These are phyloP conservation scores for Falco rusticolus DNA, from an alignment of 2,797 vertebrate genomes.

Conservation along the genomic window DNA sequence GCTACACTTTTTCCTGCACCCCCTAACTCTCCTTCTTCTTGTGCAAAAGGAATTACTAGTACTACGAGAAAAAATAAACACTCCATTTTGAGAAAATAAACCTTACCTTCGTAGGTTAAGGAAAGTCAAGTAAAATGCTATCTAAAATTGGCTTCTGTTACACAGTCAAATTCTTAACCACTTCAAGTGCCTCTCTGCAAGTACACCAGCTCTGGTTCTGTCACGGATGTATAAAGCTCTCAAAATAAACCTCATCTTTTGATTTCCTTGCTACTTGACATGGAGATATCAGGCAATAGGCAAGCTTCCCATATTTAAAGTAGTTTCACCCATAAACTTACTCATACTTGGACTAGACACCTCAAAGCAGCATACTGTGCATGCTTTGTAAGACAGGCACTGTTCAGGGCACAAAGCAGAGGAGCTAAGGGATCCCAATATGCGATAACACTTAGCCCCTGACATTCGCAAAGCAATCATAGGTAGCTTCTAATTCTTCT, in stretches of 20 bases:
- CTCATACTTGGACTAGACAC: constrained; percentile 7
- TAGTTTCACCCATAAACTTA: constrained; percentile 44
- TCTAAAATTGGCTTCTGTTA: neutral
- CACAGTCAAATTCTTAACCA: neutral
- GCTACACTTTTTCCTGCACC: neutral
- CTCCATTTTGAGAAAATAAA: neutral
- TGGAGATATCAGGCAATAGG: constrained; percentile 37
- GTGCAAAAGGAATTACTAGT: neutral
- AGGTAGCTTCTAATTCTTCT: neutral
- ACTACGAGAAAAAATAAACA: neutral
- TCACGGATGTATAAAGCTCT: neutral
- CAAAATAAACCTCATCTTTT: constrained; percentile 37
- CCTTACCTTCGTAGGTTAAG: neutral
- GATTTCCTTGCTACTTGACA: constrained; percentile 21
- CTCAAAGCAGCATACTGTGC: neutral
- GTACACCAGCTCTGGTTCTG: neutral
- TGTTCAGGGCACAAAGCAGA: neutral
- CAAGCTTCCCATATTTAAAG: constrained; percentile 46
- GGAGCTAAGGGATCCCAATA: neutral
- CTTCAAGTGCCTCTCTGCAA: neutral
- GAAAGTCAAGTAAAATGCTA: neutral
- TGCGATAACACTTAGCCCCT: neutral
- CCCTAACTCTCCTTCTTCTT: neutral
- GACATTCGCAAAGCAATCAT: neutral
- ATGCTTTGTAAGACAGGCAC: neutral